phyloP scores from a whole-genome alignment of 2,113 vertebrate species.

The Aptenodytes patagonicus region DNA sequence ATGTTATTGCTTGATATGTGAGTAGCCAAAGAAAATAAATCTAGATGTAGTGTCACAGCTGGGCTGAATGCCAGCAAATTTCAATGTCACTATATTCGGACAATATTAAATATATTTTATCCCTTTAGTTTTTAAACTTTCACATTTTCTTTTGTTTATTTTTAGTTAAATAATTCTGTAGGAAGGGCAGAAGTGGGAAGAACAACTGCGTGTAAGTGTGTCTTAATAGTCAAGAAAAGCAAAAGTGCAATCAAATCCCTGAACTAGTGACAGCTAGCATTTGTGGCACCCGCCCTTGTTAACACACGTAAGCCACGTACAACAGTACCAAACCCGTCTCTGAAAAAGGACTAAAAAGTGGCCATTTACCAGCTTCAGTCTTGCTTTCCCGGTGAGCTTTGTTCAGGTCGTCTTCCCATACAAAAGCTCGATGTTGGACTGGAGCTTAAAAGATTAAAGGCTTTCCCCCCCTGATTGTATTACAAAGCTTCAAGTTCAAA shows the following conservation, averaged over 20 bases:
- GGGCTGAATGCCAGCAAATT: conserved; percentile 52
- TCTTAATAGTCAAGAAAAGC: conserved; percentile 61
- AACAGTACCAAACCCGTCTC: conserved; percentile 41
- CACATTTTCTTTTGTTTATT: conserved; percentile 63
- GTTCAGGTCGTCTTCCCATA: conserved; percentile 12
- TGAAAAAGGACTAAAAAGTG: conserved; percentile 17
- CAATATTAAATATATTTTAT: conserved; percentile 60
- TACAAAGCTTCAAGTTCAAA: conserved; percentile 71
- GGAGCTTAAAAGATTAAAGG: conserved; percentile 20
- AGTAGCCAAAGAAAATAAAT: conserved; percentile 35
- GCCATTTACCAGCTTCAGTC: conserved; percentile 22
- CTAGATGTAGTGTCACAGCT: conserved; percentile 22
- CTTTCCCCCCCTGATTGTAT: conserved; percentile 38
- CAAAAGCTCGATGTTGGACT: not conserved
- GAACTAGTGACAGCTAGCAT: conserved; percentile 59
- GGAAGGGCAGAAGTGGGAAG: conserved; percentile 24
- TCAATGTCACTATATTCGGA: not conserved
- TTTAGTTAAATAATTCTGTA: conserved; percentile 71
- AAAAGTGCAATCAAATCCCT: conserved; percentile 78
- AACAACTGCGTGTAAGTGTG: not conserved
- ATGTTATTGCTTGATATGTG: conserved; percentile 66
- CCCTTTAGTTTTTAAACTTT: conserved; percentile 60
- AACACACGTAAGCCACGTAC: not conserved
- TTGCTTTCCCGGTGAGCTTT: conserved; percentile 17
- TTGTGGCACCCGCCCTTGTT: conserved; percentile 37